Evolutionary conservation across 2,113 vertebrate species (phyloP), one percentile per base, ranked within the genome.

Genomic region (Leucopternis melanops): DNA sequence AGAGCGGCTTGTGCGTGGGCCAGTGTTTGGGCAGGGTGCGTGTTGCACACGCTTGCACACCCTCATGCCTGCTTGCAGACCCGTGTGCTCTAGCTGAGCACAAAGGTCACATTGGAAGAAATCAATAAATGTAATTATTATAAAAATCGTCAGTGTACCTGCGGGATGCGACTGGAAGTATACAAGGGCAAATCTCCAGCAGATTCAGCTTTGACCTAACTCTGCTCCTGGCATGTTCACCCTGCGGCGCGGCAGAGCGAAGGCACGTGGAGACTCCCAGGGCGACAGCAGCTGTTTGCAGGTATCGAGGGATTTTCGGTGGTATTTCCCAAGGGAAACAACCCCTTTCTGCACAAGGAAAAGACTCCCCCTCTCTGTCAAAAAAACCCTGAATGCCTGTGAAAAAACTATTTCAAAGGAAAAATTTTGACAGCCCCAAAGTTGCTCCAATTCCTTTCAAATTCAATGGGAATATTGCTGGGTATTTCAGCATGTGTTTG

Each of bases 21-120:
- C 1, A 9, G 45, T 9, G 10, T 10, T 16, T 14, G n/a, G 54
- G 59, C 16, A 22, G 50, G 26, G 22, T 16, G 16, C 4, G 27
- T 12, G 58, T 23, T 69, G 2, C 26, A 0, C 9, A 2, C 0
- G 10, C 29, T 6, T 1, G 27, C n/a, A 26, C 3, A 0, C 34
- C 36, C 44, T 19, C 32, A 2, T 13, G 50, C 55, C 11, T 5
- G 32, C 70, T 57, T 27, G 2, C 13, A 8, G 67, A 1, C n/a
- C 59, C 1, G 0, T 4, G 27, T 4, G 74, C 74, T 82, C n/a
- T 1, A 0, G 20, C 92, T 6, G 2, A 81, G 84, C 8, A 0
- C 87, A 10, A 65, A 34, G 81, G 57, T 85, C 90, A 92, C 88
- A 34, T 26, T 82, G 74, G 78, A 69, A 75, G 42, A 59, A 88